Evolutionary conservation across 2,113 vertebrate species (phyloP).

Genomic region (Castor canadensis): DNA sequence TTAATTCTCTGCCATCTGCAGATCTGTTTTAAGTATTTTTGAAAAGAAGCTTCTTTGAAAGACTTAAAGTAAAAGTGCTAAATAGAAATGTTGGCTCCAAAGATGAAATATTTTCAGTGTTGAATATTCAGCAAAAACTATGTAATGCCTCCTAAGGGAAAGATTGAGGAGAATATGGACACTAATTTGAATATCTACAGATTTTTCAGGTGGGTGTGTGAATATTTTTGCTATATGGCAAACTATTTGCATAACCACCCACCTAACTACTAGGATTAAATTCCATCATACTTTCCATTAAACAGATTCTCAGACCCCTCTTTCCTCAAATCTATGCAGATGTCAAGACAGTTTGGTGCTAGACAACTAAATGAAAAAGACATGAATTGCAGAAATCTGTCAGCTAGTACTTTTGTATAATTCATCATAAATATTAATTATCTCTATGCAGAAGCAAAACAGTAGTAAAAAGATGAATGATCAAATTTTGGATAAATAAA

Average conservation of each 20-base stretch:
- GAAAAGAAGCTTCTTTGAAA: constrained; percentile 43
- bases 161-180: not conserved
- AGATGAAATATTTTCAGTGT: constrained; percentile 24
- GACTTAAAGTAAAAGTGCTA: constrained; percentile 42
- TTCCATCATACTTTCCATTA: not conserved
- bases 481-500: not conserved
- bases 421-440: not conserved
- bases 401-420: not conserved
- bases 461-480: not conserved
- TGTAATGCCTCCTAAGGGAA: not conserved
- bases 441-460: constrained; percentile 23
- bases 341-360: constrained; percentile 36
- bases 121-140: constrained; percentile 46
- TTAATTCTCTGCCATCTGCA: not conserved
- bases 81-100: constrained; percentile 52
- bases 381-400: not conserved
- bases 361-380: not conserved
- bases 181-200: constrained; percentile 31
- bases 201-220: not conserved
- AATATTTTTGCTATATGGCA: not conserved
- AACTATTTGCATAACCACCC: constrained; percentile 18
- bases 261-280: constrained; percentile 3
- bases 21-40: constrained; percentile 39
- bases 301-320: not conserved
- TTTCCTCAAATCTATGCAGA: constrained; percentile 19